Base-by-base conservation (phyloP, 1,140 invertebrate species). In the Geopemphigus sp. region DNA sequence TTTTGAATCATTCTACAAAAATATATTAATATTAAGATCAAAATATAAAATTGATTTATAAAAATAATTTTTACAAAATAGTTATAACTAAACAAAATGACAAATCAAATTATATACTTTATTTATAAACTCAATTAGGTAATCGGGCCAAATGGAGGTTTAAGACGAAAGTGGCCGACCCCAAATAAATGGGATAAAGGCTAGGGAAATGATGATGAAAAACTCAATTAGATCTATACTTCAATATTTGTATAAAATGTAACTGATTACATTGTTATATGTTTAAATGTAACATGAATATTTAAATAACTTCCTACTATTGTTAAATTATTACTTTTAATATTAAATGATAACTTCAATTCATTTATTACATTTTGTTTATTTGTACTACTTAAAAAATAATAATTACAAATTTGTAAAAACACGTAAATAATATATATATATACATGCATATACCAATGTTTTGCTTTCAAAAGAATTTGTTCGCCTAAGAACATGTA, bases 1-100 rank as follows among this genome's bases (percentile, higher is more conserved):
- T 81, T 84, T 84, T 81, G 85, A 86, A 80, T 86, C 86, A 83
- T 86, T 85, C 87, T 88, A 83, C 78, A 82, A 63, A 83, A 78
- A 82, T 53, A 47, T 50, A 26, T 59, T 57, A 57, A 24, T 24
- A 45, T 5, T 63, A 0, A 39, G n/a, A 39, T n/a, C 19, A 45
- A 45, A n/a, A 64, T 11, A 64, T 29, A 2, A 66, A 45, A 47
- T 6, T n/a, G 17, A 39, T 39, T 39, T 39, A 39, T 39, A 39
- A 39, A 39, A 39, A 39, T 39, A 4, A 39, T 39, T 39, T 39
- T 8, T 39, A 39, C 32, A 39, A 39, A 39, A 39, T 39, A 39
- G 32, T 3, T 39, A 39, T n/a, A n/a, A n/a, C 32, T 39, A 39
- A 39, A 8, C 32, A 39, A 39, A 39, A 39, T 39, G 3, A 39